Evolutionary conservation across 2,888 invertebrate genomes (phyloP).

Genomic region (Platycnemis pennipes): DNA sequence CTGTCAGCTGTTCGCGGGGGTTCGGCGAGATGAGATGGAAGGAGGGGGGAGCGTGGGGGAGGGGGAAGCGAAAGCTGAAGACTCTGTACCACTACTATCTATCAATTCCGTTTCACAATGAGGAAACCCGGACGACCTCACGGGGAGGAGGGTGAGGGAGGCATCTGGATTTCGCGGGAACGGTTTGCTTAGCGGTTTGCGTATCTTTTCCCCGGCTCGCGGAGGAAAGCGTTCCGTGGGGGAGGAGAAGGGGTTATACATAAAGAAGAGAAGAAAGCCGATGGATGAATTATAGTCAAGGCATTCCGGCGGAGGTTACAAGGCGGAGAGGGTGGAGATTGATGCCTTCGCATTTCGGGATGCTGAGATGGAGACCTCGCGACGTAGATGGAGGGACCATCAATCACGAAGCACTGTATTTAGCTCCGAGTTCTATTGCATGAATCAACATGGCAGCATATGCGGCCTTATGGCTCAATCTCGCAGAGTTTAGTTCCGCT

Average conservation of each 20-base stretch:
- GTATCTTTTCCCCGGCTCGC: background rate
- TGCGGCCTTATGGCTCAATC: slow-evolving; percentile 12
- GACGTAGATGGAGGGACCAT: slow-evolving; percentile 1
- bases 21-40: background rate
- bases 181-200: background rate
- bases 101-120: slow-evolving; percentile 35
- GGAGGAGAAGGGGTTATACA: background rate
- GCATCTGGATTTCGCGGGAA: slow-evolving; percentile 39
- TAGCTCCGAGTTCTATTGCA: background rate
- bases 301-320: background rate
- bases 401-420: background rate
- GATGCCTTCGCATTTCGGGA: background rate
- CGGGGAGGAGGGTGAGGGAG: background rate
- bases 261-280: background rate
- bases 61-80: slow-evolving; percentile 16
- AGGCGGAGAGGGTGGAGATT: slow-evolving; percentile 23
- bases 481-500: background rate
- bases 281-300: slow-evolving; percentile 11
- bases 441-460: background rate
- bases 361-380: background rate
- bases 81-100: background rate
- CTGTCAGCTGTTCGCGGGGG: slow-evolving; percentile 7
- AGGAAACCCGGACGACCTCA: slow-evolving; percentile 28
- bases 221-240: background rate
- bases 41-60: background rate